Conservation (phyloP, 1,140 invertebrate genomes). For the Ericerus pela region DNA sequence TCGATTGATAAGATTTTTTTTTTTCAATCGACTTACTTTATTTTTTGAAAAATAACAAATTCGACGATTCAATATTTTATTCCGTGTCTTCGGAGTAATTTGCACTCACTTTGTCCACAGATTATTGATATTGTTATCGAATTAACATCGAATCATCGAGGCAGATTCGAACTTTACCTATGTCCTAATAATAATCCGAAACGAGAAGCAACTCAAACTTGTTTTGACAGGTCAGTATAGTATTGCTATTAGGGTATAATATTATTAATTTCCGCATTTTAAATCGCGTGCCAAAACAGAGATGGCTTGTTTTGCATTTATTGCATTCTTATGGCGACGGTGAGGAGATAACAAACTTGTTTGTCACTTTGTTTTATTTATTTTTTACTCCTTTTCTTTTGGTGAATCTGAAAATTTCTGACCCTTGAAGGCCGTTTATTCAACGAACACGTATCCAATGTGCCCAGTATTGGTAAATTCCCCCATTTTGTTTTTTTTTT, state of each 20-base stretch:
- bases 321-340: too few relatives aligned
- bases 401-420: too few relatives aligned
- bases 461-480: not conserved
- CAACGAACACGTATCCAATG: not conserved
- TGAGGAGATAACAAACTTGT: too few relatives aligned
- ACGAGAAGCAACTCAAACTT: slow-evolving; percentile 59
- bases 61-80: not conserved
- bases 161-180: slow-evolving; percentile 65
- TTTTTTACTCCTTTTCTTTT: too few relatives aligned
- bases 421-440: not conserved
- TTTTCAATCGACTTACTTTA: not conserved
- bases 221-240: slow-evolving; percentile 64
- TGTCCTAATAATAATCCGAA: slow-evolving; percentile 72
- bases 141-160: slow-evolving; percentile 77
- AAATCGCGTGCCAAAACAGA: too few relatives aligned
- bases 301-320: too few relatives aligned
- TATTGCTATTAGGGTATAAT: too few relatives aligned
- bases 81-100: not conserved
- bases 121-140: slow-evolving; percentile 72
- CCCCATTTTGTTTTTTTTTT: not conserved
- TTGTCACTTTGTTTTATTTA: too few relatives aligned
- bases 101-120: slow-evolving; percentile 35
- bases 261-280: too few relatives aligned
- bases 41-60: not conserved
- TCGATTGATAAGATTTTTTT: too few relatives aligned